A percentile compares a stretch with the other conserved stretches of the same genome.
These are phyloP conservation scores for Euclidia mi DNA, from an alignment of 2,888 invertebrate genomes.

Conservation along the genomic window DNA sequence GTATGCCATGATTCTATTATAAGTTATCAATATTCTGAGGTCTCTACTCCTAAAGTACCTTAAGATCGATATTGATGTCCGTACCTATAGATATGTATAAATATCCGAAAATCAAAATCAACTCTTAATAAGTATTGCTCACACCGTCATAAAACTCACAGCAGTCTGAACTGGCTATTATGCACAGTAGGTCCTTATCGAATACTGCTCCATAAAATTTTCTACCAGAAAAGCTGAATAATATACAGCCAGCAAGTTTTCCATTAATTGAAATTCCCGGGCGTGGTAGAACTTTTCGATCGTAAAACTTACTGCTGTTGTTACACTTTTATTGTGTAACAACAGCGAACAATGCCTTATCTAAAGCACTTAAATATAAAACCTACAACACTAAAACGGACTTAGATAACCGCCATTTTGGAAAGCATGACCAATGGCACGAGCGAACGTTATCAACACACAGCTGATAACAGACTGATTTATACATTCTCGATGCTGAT, in stretches of 20 bases:
- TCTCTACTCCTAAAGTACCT: no score
- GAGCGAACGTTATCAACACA: conserved; percentile 75
- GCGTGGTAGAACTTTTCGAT: conserved; percentile 7
- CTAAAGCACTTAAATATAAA: conserved; percentile 73
- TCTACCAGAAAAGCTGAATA: not conserved
- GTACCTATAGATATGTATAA: no score
- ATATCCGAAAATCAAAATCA: no score
- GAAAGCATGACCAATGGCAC: conserved; percentile 83
- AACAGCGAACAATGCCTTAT: conserved; percentile 69
- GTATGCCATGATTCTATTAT: no score
- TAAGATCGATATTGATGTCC: no score
- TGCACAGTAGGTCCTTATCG: no score
- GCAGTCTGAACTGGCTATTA: no score
- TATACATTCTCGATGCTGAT: conserved; percentile 77
- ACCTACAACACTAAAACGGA: conserved; percentile 74
- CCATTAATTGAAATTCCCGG: conserved; percentile 13
- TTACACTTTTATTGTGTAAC: conserved; percentile 53
- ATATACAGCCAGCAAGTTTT: not conserved
- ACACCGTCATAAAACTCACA: no score
- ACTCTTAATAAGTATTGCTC: no score
- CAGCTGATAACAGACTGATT: conserved; percentile 84
- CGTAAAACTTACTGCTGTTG: conserved; percentile 23
- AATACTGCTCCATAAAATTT: no score
- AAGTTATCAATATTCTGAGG: no score
- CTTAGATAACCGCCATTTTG: conserved; percentile 84